Conservation (phyloP, 1,140 invertebrate genomes). For the Mesaphorura yosii region DNA sequence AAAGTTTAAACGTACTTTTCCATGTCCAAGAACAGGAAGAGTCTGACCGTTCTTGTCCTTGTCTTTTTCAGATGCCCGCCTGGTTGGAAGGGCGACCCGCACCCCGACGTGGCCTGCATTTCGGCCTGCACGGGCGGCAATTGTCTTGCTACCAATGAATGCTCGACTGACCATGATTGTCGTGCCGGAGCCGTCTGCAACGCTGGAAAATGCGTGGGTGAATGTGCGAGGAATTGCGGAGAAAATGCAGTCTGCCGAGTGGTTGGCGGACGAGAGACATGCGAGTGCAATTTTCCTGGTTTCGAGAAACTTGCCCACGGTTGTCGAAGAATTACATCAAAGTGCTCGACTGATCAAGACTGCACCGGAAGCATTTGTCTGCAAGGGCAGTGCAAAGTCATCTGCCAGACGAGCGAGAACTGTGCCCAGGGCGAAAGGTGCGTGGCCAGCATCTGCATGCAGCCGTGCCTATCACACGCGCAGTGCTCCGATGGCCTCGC, state of each 20-base stretch:
- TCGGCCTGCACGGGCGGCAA: not conserved
- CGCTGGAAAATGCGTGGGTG: constrained; percentile 58
- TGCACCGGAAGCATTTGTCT: constrained; percentile 65
- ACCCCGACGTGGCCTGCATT: constrained; percentile 63
- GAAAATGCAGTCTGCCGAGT: constrained; percentile 64
- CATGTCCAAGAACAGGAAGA: no score
- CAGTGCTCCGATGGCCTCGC: constrained; percentile 67
- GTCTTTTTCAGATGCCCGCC: no score
- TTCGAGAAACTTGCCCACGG: constrained; percentile 52
- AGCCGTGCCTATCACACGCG: constrained; percentile 61
- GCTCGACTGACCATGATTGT: constrained; percentile 60
- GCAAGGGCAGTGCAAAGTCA: constrained; percentile 67
- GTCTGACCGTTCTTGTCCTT: no score
- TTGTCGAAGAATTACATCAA: constrained; percentile 54
- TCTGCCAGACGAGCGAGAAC: constrained; percentile 62
- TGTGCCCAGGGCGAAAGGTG: constrained; percentile 70
- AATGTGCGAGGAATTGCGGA: constrained; percentile 63
- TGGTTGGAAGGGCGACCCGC: constrained; percentile 63
- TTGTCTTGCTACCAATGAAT: constrained; percentile 30
- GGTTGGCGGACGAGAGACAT: constrained; percentile 57
- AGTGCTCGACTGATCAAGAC: constrained; percentile 58
- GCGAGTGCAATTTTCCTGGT: constrained; percentile 57
- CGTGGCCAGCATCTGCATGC: constrained; percentile 59
- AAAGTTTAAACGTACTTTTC: no score
- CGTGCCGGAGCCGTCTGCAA: constrained; percentile 59